phyloP scores from a whole-genome alignment of 2,113 vertebrate species.

The Lates calcarifer region DNA sequence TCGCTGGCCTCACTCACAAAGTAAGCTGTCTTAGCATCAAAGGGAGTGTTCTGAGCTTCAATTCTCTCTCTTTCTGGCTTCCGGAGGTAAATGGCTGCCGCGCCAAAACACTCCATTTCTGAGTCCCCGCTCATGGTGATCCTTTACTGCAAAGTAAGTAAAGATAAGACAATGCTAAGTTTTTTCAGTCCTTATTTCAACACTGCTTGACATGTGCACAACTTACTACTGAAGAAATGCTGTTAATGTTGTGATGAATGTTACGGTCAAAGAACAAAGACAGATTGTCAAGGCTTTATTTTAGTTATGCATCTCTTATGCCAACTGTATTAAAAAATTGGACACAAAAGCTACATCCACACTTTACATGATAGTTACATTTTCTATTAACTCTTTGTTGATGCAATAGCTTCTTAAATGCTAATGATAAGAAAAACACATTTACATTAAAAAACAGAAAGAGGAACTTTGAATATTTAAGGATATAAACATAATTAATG shows the following conservation, averaged over 20 bases:
- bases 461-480: neutral
- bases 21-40: conserved; percentile 89
- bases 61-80: conserved; percentile 91
- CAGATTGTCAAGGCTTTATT: neutral
- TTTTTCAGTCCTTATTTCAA: neutral
- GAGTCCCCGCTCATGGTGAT: conserved; percentile 87
- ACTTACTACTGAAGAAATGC: neutral
- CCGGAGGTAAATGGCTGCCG: conserved; percentile 87
- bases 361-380: neutral
- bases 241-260: neutral
- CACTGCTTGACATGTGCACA: neutral
- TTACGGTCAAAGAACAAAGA: neutral
- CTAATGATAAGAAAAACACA: neutral
- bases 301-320: neutral
- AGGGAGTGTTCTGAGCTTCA: conserved; percentile 87
- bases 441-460: too few relatives aligned
- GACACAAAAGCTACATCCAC: neutral
- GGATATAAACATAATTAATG: neutral
- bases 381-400: neutral
- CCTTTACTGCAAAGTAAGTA: conserved; percentile 49
- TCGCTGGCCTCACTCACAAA: conserved; percentile 83
- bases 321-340: neutral
- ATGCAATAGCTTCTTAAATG: neutral
- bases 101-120: conserved; percentile 90
- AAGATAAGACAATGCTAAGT: neutral